Base-by-base conservation (phyloP, 92 coral and sea anemone genomes). In the Phenganax marumi region DNA sequence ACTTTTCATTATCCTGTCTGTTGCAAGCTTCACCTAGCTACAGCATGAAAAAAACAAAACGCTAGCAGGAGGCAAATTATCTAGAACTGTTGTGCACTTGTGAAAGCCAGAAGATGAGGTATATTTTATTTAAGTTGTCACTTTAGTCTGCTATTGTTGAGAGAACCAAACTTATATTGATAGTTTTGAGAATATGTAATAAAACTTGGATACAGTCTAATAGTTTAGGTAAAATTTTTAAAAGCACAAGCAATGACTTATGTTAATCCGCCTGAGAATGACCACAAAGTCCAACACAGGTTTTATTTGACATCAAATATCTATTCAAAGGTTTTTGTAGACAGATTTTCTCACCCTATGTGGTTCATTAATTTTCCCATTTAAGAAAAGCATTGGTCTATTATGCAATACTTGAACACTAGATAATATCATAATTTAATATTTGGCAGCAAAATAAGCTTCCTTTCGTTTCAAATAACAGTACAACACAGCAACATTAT, bases 21-120 rank as follows among this genome's bases (percentile, higher is more conserved):
- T 13, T 46, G 8, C 78, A 50, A 51, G 39, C 26, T 52, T 48
- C 7, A 52, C 77, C 58, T 6, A 10, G 77, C 77, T 72, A 72
- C 50, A 46, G 57, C 50, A 74, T 24, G 53, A 14, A 8, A 16
- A 52, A 17, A 47, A 74, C 79, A 74, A 52, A 74, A 74, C 1
- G 43, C 9, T n/a, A 3, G 79, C 25, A 47, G 58, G 79, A 74
- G 79, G 53, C 58, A 74, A 74, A 74, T 74, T 74, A 74, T 74
- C 12, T n/a, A 53, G 79, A 52, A 24, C 61, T 51, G 79, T 74
- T 17, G 14, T 51, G 43, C 65, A 52, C 21, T 52, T 52, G 16
- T n/a, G 47, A 14, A 17, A 22, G 39, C 18, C 61, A 50, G 17
- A 52, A 22, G 62, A 61, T 25, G 9, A 25, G 70, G 16, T 26